Evolutionary conservation across 2,113 vertebrate genomes (phyloP).

Genomic region (Pseudolaguvia tuberculata): DNA sequence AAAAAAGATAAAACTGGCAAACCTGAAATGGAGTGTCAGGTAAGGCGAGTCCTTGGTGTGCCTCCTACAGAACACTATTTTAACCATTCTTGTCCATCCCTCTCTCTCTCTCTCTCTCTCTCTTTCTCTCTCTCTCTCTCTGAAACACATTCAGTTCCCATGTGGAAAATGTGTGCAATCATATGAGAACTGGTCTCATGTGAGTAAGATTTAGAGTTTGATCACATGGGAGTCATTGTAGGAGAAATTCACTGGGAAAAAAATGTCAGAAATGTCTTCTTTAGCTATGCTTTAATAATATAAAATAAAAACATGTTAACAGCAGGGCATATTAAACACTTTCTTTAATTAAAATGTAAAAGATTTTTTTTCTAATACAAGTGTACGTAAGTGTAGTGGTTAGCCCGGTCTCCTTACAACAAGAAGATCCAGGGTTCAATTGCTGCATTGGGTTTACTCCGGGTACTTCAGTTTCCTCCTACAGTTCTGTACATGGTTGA

Average conservation of each 20-base stretch:
- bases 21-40: background rate
- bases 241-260: constrained; percentile 23
- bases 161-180: constrained; percentile 53
- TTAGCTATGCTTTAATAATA: background rate
- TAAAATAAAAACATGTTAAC: no score
- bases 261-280: constrained; percentile 8
- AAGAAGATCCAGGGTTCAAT: no score
- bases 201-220: constrained; percentile 61
- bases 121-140: background rate
- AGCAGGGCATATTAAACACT: no score
- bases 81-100: constrained; percentile 5
- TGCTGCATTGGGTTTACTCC: no score
- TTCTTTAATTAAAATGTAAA: no score
- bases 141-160: constrained; percentile 41
- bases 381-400: no score
- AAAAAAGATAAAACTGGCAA: constrained; percentile 3
- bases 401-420: no score
- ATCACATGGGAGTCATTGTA: constrained; percentile 58
- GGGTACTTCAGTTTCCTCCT: no score
- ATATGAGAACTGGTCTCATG: constrained; percentile 60
- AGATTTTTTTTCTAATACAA: no score
- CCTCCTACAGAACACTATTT: constrained; percentile 20
- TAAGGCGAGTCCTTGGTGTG: background rate
- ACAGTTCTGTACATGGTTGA: no score
- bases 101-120: background rate